These are phyloP conservation scores for Manacus vitellinus DNA, from an alignment of 2,113 vertebrate genomes.

Conservation along the genomic window DNA sequence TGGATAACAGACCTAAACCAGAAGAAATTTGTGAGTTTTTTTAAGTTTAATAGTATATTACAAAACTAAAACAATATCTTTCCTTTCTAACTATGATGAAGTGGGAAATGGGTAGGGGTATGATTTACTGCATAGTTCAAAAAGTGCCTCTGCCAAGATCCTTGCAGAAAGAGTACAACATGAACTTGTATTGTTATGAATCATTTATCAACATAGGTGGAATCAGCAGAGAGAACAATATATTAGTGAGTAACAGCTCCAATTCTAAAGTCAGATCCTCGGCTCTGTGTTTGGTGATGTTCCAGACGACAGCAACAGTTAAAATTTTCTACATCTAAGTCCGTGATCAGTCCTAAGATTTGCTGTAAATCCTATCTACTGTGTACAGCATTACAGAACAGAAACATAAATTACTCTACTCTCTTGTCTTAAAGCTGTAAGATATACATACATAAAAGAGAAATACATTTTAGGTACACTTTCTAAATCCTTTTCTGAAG, in stretches of 20 bases:
- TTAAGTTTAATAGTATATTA: not conserved
- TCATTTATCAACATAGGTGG: not conserved
- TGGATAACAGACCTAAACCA: not conserved
- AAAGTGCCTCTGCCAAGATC: not conserved
- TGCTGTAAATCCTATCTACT: not conserved
- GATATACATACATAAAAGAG: not conserved
- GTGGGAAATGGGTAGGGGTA: not conserved
- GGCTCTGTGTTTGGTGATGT: not conserved
- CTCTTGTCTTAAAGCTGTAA: not conserved
- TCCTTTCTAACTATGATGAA: not conserved
- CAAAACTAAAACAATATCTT: not conserved
- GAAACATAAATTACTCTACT: not conserved
- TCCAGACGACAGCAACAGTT: not conserved
- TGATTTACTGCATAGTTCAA: not conserved
- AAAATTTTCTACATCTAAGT: not conserved
- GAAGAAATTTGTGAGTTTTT: not conserved
- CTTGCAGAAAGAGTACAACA: not conserved
- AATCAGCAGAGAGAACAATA: not conserved
- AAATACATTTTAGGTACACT: not conserved
- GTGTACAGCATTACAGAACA: not conserved
- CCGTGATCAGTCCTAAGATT: not conserved
- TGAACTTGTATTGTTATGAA: fast-evolving
- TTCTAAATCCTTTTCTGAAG: not conserved
- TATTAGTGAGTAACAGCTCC: not conserved
- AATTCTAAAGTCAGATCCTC: not conserved